A percentile compares a stretch with the other conserved stretches of the same genome.
Evolutionary conservation across 2,888 invertebrate genomes (phyloP).

Genomic region (Cremastobaeus sp.): DNA sequence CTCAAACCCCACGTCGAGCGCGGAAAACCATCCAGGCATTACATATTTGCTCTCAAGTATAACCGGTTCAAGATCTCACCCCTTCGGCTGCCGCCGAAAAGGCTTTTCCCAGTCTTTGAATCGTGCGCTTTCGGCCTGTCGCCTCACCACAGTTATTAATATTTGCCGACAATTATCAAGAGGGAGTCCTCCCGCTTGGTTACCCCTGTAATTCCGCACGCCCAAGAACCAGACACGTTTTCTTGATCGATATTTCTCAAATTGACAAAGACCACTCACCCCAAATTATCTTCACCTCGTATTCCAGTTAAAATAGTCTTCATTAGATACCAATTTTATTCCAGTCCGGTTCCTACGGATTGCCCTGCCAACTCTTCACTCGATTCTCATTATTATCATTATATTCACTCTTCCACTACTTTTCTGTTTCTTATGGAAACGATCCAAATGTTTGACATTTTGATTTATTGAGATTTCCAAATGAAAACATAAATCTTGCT

Average conservation of each 20-base stretch:
- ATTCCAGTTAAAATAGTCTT: constrained; percentile 46
- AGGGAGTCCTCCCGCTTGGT: constrained; percentile 61
- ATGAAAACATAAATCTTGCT: too few species aligned
- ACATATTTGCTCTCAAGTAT: constrained; percentile 77
- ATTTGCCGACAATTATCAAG: constrained; percentile 78
- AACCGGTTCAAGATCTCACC: constrained; percentile 73
- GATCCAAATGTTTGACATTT: too few species aligned
- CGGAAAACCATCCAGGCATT: constrained; percentile 77
- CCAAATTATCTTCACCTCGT: constrained; percentile 40
- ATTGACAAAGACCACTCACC: constrained; percentile 50
- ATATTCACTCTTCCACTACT: too few species aligned
- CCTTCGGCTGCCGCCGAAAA: constrained; percentile 60
- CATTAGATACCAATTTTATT: constrained; percentile 48
- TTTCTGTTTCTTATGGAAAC: too few species aligned
- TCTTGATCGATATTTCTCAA: constrained; percentile 64
- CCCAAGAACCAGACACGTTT: constrained; percentile 72
- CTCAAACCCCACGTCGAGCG: constrained; percentile 64
- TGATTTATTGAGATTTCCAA: too few species aligned
- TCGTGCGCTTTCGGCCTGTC: constrained; percentile 65
- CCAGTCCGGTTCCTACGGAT: constrained; percentile 3
- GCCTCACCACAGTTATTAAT: constrained; percentile 75
- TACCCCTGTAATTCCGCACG: constrained; percentile 75
- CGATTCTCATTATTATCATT: too few species aligned
- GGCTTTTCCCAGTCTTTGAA: constrained; percentile 71
- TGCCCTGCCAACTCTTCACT: too few species aligned